These are phyloP conservation scores for Solen grandis DNA, from an alignment of 1,140 invertebrate species.

Conservation along the genomic window DNA sequence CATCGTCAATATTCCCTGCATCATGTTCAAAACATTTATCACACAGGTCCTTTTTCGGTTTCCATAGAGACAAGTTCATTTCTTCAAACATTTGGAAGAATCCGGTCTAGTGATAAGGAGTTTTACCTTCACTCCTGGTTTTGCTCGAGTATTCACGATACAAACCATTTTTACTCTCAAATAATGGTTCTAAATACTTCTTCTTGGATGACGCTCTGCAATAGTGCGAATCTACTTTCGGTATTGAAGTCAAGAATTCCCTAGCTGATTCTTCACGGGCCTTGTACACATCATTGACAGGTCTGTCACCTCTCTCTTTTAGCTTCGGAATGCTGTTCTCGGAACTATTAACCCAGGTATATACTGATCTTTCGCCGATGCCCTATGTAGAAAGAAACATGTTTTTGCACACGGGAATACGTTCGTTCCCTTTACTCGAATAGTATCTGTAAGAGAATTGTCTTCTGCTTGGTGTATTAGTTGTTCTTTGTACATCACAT, in stretches of 20 bases:
- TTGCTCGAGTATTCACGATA: constrained; percentile 7
- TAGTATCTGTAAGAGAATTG: constrained; percentile 39
- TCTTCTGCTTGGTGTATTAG: constrained; percentile 1
- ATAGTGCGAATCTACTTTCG: constrained; percentile 14
- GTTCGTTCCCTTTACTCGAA: neutral
- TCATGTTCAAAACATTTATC: constrained; percentile 26
- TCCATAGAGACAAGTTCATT: constrained; percentile 28
- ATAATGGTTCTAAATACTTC: constrained; percentile 33
- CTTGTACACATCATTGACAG: constrained; percentile 10
- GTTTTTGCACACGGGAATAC: constrained; percentile 22
- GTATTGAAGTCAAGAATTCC: neutral
- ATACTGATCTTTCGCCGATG: constrained; percentile 18
- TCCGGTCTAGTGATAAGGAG: constrained; percentile 15
- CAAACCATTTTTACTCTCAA: constrained; percentile 13
- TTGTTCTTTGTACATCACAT: constrained; percentile 20
- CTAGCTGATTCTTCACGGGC: constrained; percentile 10
- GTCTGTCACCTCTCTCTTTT: too few relatives aligned
- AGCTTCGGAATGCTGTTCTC: neutral
- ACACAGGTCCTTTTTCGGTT: constrained; percentile 26
- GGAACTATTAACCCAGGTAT: constrained; percentile 9
- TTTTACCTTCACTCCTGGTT: neutral
- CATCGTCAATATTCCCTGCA: constrained; percentile 13
- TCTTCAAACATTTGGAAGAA: constrained; percentile 23
- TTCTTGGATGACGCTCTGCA: constrained; percentile 9
- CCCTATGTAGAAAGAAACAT: constrained; percentile 12